phyloP scores from a whole-genome alignment of 2,888 invertebrate species.

The Cheilosia soror region DNA sequence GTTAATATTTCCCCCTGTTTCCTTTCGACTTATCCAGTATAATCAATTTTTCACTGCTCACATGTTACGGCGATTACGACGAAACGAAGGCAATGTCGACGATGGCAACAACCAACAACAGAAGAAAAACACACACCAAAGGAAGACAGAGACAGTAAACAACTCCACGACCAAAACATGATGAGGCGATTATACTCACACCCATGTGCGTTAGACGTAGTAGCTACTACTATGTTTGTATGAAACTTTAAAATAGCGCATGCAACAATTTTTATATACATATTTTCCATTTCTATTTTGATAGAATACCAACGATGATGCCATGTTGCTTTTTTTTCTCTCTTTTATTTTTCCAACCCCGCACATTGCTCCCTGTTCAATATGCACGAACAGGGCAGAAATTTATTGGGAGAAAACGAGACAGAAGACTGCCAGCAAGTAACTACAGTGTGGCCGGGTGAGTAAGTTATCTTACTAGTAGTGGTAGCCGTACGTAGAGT shows the following conservation, averaged over 20 bases:
- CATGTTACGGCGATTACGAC: conserved; percentile 65
- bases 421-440: conserved; percentile 15
- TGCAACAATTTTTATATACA: conserved; percentile 74
- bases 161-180: conserved; percentile 49
- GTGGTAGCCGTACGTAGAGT: conserved; percentile 34
- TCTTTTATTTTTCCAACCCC: conserved; percentile 34
- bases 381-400: conserved; percentile 33
- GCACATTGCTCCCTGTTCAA: conserved; percentile 56
- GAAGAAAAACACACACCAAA: conserved; percentile 32
- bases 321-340: conserved; percentile 42
- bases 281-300: conserved; percentile 73
- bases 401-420: conserved; percentile 35
- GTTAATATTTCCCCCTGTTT: conserved; percentile 41
- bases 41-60: conserved; percentile 60
- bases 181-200: conserved; percentile 34
- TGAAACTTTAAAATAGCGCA: conserved; percentile 71
- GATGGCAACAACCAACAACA: conserved; percentile 27
- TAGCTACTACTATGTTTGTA: conserved; percentile 25
- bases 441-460: conserved; percentile 43
- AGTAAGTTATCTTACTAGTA: conserved; percentile 55
- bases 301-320: conserved; percentile 74
- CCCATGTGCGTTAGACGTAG: neutral
- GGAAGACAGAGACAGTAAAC: conserved; percentile 53
- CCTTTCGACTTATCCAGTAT: conserved; percentile 37
- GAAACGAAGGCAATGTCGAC: conserved; percentile 2